These are phyloP conservation scores for Lagocephalus sceleratus DNA, from an alignment of 2,797 vertebrate species.

Conservation along the genomic window DNA sequence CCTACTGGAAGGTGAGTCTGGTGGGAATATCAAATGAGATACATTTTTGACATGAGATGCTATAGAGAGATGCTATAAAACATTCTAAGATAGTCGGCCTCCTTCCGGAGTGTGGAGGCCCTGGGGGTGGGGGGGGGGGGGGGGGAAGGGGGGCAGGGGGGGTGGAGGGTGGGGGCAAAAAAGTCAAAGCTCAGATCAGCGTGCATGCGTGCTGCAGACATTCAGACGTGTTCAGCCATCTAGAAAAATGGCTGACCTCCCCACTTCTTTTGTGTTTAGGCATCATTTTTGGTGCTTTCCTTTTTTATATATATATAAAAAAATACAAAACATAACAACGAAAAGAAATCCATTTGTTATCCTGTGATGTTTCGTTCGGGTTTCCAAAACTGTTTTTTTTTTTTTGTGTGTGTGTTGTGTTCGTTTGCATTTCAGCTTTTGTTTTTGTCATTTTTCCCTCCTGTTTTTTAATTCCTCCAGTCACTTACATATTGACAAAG, in stretches of 20 bases:
- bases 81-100: conserved; percentile 71
- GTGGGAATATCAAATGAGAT: conserved; percentile 73
- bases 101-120: conserved; percentile 51
- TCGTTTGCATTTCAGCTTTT: conserved; percentile 56
- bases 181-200: conserved; percentile 71
- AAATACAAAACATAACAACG: conserved; percentile 88
- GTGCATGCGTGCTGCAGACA: conserved; percentile 79
- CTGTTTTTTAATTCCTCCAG: conserved; percentile 74
- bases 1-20: conserved; percentile 68
- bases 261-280: conserved; percentile 63
- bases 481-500: conserved; percentile 90
- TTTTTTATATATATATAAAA: conserved; percentile 83
- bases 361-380: conserved; percentile 60
- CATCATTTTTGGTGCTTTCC: conserved; percentile 81
- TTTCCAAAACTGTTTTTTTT: conserved; percentile 64
- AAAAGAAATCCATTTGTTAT: conserved; percentile 70
- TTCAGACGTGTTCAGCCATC: conserved; percentile 71
- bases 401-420: too few species aligned
- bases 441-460: conserved; percentile 53
- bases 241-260: conserved; percentile 54
- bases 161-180: conserved; percentile 56
- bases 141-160: conserved; percentile 50
- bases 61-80: conserved; percentile 77
- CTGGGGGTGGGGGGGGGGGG: conserved; percentile 53
- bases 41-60: conserved; percentile 70